phyloP scores from a whole-genome alignment of 2,113 vertebrate genomes.

The Promerops cafer region DNA sequence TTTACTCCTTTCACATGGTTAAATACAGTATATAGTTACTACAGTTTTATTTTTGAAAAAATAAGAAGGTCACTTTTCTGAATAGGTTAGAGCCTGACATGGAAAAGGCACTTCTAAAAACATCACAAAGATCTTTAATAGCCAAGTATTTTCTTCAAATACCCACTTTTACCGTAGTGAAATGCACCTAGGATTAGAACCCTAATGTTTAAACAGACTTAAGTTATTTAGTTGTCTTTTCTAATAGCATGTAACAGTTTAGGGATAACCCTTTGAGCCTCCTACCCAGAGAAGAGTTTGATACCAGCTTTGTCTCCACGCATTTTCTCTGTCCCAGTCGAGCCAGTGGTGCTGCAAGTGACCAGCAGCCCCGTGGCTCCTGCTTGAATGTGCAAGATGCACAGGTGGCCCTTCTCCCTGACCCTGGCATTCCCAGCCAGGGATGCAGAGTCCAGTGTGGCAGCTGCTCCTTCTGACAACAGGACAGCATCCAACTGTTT shows the following conservation, averaged over 20 bases:
- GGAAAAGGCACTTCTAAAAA: neutral
- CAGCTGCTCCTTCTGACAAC: neutral
- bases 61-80: neutral
- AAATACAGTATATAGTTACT: neutral
- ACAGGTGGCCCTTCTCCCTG: neutral
- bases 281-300: neutral
- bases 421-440: neutral
- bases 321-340: neutral
- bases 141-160: neutral
- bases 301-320: neutral
- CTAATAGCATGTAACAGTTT: neutral
- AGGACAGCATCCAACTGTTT: neutral
- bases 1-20: slow-evolving; percentile 20
- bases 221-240: neutral
- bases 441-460: neutral
- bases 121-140: neutral
- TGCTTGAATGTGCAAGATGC: neutral
- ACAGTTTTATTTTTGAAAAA: neutral
- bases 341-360: neutral
- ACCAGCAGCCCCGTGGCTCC: neutral
- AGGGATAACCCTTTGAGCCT: neutral
- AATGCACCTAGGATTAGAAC: slow-evolving; percentile 5
- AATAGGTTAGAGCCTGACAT: neutral
- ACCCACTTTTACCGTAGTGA: neutral
- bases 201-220: neutral